Evolutionary conservation across 2,797 vertebrate genomes (phyloP).

Genomic region (Alosa sapidissima): DNA sequence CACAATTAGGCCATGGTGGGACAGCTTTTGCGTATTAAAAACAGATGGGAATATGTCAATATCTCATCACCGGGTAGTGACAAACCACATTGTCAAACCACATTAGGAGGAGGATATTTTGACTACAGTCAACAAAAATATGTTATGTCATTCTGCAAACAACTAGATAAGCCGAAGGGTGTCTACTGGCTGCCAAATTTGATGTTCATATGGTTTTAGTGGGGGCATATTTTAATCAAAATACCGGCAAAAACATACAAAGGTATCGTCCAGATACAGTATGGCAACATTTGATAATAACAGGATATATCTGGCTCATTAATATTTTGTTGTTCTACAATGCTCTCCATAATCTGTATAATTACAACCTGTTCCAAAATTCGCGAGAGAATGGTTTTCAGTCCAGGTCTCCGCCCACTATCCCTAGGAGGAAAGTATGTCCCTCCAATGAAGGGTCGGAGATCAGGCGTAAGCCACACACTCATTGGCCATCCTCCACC

Average conservation of each 20-base stretch:
- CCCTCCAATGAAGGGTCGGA: conserved; percentile 88
- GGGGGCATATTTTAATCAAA: neutral
- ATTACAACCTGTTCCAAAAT: conserved; percentile 82
- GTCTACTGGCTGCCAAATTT: neutral
- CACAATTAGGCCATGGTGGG: neutral
- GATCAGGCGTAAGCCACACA: conserved; percentile 91
- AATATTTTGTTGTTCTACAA: neutral
- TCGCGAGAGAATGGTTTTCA: conserved; percentile 83
- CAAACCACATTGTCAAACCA: neutral
- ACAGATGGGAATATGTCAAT: neutral
- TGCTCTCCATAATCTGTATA: neutral
- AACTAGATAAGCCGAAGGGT: neutral
- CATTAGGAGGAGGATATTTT: neutral
- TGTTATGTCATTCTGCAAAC: neutral
- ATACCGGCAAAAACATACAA: neutral
- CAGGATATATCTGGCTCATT: neutral
- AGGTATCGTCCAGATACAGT: neutral
- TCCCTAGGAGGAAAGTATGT: conserved; percentile 93
- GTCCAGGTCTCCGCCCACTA: conserved; percentile 76
- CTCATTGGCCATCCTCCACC: conserved; percentile 97
- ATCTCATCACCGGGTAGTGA: neutral
- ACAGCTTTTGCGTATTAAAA: neutral
- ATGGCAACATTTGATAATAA: neutral
- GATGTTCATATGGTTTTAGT: neutral
- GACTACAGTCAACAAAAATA: neutral